Percentiles rank a stretch among this genome's conserved stretches.
phyloP scores from a whole-genome alignment of 1,140 invertebrate species.

The Drosophila willistoni region DNA sequence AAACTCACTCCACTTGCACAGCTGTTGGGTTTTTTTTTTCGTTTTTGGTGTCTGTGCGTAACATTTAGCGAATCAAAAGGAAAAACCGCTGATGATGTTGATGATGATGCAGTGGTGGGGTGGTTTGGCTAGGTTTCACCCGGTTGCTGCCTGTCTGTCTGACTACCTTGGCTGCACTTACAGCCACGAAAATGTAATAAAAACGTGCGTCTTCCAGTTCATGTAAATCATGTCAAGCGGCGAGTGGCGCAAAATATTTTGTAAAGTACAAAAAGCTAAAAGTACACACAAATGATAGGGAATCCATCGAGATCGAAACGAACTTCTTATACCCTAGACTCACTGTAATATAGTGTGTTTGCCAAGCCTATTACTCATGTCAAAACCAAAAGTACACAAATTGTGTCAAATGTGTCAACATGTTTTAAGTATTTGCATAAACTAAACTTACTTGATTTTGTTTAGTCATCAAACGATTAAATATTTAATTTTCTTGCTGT shows the following conservation, averaged over 20 bases:
- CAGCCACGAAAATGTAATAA: constrained; percentile 79
- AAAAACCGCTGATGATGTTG: constrained; percentile 36
- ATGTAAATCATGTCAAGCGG: constrained; percentile 79
- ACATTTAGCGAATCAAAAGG: constrained; percentile 70
- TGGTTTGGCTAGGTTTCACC: constrained; percentile 17
- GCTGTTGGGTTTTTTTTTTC: constrained; percentile 69
- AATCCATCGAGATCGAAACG: background rate
- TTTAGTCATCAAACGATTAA: too few relatives aligned
- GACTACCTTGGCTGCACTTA: constrained; percentile 64
- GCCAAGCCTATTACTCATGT: background rate
- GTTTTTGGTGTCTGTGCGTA: constrained; percentile 48
- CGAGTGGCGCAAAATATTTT: constrained; percentile 76
- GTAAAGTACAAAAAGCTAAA: constrained; percentile 35
- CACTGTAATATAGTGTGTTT: background rate
- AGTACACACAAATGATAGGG: constrained; percentile 14
- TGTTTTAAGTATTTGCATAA: too few relatives aligned
- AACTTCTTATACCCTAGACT: constrained; percentile 1
- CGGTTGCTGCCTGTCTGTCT: constrained; percentile 18
- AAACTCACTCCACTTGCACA: constrained; percentile 71
- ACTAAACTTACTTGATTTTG: too few relatives aligned
- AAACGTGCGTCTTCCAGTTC: constrained; percentile 76
- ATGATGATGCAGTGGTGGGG: constrained; percentile 16
- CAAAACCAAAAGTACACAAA: background rate
- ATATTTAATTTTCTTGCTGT: too few relatives aligned
- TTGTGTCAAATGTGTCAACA: background rate